Evolutionary conservation across 2,113 vertebrate species (phyloP), one percentile per base, ranked within the genome.

Genomic region (Dicentrarchus labrax): DNA sequence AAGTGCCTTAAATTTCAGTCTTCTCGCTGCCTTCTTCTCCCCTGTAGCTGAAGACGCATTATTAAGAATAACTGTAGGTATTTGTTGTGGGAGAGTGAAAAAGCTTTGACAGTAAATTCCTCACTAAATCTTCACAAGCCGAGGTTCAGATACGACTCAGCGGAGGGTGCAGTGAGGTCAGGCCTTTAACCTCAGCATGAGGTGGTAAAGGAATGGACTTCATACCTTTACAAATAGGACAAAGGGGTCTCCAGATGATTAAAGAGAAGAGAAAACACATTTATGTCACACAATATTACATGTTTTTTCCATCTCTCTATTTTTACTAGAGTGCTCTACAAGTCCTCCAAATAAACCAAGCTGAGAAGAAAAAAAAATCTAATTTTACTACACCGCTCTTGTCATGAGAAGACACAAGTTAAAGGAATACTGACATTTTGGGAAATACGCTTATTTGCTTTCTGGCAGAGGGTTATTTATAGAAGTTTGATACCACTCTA

Each of bases 61-160:
- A 83, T 83, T 56, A 65, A 54, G 60, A 83, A 64, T 62, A 73
- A 82, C 68, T 72, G 45, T 68, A 79, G 65, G 76, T 84, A 85
- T 91, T 78, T 91, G 87, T 80, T 83, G 81, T 87, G 88, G 76
- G 82, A 83, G 88, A 89, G 72, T 8, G 4, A 74, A 76, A 82
- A 76, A 43, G 71, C 76, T 85, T 73, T 45, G 70, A 82, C 83
- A 59, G 72, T 78, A 67, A 84, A 89, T 89, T 91, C 90, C 80
- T 78, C 50, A 82, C 47, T 79, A 77, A 84, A 85, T 72, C 80
- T 89, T 85, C 66, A 73, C 79, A 84, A 90, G 74, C 86, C 5
- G 1, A 39, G 41, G 24, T 80, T 83, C 62, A 88, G 77, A 81
- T 76, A 65, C 1, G 43, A 77, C 82, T 79, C 73, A 70, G 38